Conservation (phyloP, 2,797 vertebrate genomes). For the Petrocephalus schoutedeni region DNA sequence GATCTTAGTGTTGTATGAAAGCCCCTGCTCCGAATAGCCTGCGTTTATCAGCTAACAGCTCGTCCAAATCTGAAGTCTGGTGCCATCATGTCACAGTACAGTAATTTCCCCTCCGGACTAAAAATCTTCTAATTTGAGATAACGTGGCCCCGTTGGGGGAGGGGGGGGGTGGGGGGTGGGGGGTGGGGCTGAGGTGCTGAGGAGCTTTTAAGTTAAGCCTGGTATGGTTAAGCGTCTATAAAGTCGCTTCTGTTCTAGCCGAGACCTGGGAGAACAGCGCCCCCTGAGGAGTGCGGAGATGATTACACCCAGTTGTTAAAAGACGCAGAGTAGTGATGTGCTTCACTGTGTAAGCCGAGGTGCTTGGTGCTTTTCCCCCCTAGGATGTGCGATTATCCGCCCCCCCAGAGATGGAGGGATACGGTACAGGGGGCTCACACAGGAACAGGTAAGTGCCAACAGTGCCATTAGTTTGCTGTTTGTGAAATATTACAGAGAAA, state of each 20-base stretch:
- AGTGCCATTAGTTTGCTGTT: background rate
- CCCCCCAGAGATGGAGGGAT: slow-evolving; percentile 83
- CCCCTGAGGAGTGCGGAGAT: background rate
- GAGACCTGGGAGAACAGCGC: background rate
- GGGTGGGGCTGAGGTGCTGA: background rate
- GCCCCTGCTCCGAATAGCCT: background rate
- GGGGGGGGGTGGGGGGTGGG: no score
- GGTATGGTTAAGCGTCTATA: background rate
- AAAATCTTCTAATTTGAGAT: background rate
- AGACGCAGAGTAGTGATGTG: background rate
- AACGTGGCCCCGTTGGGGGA: background rate
- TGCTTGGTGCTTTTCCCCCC: background rate
- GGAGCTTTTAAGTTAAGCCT: background rate
- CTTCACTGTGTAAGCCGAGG: background rate
- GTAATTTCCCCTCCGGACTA: background rate
- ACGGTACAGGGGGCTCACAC: slow-evolving; percentile 76
- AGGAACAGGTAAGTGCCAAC: slow-evolving; percentile 59
- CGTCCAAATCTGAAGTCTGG: background rate
- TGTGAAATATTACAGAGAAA: background rate
- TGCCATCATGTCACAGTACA: slow-evolving; percentile 26
- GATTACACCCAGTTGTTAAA: background rate
- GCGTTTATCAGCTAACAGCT: background rate
- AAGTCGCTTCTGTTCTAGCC: background rate
- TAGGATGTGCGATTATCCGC: slow-evolving; percentile 78
- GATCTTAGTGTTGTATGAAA: background rate